Evolutionary conservation across 2,797 vertebrate species (phyloP), one percentile per base, ranked within the genome.

Genomic region (Pseudomugil tenellus): DNA sequence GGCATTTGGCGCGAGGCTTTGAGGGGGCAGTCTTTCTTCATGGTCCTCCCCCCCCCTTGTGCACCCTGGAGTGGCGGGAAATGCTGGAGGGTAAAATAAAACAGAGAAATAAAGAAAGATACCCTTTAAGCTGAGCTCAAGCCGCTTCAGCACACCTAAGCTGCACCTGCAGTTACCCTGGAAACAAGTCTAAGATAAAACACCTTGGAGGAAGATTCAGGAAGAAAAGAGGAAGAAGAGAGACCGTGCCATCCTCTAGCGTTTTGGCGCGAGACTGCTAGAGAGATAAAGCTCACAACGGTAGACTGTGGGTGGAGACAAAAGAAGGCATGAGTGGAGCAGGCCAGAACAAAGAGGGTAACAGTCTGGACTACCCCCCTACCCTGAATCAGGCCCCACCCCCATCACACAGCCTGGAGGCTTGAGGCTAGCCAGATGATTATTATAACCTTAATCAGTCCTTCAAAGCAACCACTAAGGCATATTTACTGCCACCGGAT

Each of bases 291-390:
- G 83, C 84, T 84, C 74, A 72, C 78, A 82, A 85, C 77, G 81
- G 76, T 77, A 79, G 71, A 75, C 79, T 72, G 83, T 87, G 88
- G 89, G 88, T 67, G 88, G 90, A 85, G 88, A 91, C 89, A 91
- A 91, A 92, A 68, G 88, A 81, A 81, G 70, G 86, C 84, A 90
- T 87, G 89, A 89, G 85, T 75, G 67, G 76, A 86, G 86, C 32
- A n/a, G 85, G 79, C 62, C 66, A 88, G 88, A 92, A 92, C 92
- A 92, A 90, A 92, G 92, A 88, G 79, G 68, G 81, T 66, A 87
- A 81, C 80, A 85, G 82, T 84, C 74, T 79, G 80, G 76, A 79
- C 82, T 70, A 71, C n/a, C 83, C 77, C 81, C 63, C 67, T 58
- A 37, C 72, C 68, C 70, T 78, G 68, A 67, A 83, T 81, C 63